Conservation (phyloP, 1,140 invertebrate genomes). For the Drosophila nigrodunni region DNA sequence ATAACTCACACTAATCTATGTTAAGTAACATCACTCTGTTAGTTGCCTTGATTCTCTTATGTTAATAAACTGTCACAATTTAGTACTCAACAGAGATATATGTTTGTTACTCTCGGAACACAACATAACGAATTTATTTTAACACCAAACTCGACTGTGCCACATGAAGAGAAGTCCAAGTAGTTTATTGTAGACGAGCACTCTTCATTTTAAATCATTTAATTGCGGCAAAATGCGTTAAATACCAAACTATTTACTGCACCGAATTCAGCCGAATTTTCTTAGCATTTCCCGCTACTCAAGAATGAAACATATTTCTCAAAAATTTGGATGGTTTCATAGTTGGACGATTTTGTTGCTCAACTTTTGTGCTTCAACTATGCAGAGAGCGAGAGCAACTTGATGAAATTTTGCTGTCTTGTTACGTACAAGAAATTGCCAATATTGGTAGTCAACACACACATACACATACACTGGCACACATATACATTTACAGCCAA, state of each 20-base stretch:
- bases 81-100: too few species aligned
- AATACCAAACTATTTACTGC: not conserved
- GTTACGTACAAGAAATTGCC: slow-evolving; percentile 4
- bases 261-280: not conserved
- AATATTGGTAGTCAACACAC: not conserved
- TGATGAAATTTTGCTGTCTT: slow-evolving; percentile 21
- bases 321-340: slow-evolving; percentile 1
- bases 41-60: too few species aligned
- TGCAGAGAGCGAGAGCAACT: slow-evolving; percentile 12
- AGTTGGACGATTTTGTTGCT: not conserved
- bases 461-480: not conserved
- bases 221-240: not conserved
- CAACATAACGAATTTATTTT: too few species aligned
- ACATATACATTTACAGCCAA: not conserved
- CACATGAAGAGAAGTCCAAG: too few species aligned
- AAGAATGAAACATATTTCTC: not conserved
- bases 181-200: too few species aligned
- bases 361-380: slow-evolving; percentile 18
- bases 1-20: too few species aligned
- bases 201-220: not conserved
- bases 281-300: not conserved
- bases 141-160: too few species aligned
- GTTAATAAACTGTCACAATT: too few species aligned
- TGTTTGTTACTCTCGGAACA: too few species aligned
- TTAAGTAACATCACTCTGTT: too few species aligned